Base-by-base conservation (phyloP, 2,888 invertebrate species). In the Horisme vitalbata region DNA sequence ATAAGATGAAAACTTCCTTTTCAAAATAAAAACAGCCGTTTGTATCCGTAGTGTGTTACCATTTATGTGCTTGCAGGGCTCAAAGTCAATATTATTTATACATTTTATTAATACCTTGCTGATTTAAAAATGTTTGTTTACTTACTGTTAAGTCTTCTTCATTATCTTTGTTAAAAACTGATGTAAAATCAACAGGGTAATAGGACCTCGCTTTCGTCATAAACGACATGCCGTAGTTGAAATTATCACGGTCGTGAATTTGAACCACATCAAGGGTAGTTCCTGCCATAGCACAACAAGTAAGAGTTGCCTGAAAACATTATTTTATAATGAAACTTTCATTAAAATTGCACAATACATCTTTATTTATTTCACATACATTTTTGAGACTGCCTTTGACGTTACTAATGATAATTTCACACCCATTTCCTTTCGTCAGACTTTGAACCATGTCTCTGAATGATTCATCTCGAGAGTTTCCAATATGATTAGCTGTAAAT, bases 401-500 rank as follows among this genome's bases (percentile, higher is more conserved):
- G 34, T 69, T 68, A 18, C 68, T 72, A 9, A 86, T 60, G 8
- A 79, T 52, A 9, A 81, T 34, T 1, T 71, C 28, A 33, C 79
- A 79, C 8, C 83, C 82, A 4, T 51, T 6, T 2, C 75, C 74
- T 4, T 74, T 68, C 0, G 77, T 81, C 0, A 45, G 52, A 12
- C 9, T 44, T 6, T 64, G 20, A 1, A 83, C 57, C 71, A 78
- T 72, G 33, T 83, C 77, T 3, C 44, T 57, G 34, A 85, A 83
- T 9, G 60, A 59, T 2, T 26, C 12, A 31, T 83, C 79, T 2
- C 78, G 68, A 1, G 83, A 83, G 53, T 69, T 73, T 0, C 77
- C 81, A 11, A 85, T 75, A 13, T 77, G 57, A n/a, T 75, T 65
- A 32, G 65, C 83, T 83, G 55, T 26, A 72, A 75, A 33, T 20